Evolutionary conservation across 2,888 invertebrate species (phyloP), one percentile per base, ranked within the genome.

Genomic region (Phlogophora meticulosa): DNA sequence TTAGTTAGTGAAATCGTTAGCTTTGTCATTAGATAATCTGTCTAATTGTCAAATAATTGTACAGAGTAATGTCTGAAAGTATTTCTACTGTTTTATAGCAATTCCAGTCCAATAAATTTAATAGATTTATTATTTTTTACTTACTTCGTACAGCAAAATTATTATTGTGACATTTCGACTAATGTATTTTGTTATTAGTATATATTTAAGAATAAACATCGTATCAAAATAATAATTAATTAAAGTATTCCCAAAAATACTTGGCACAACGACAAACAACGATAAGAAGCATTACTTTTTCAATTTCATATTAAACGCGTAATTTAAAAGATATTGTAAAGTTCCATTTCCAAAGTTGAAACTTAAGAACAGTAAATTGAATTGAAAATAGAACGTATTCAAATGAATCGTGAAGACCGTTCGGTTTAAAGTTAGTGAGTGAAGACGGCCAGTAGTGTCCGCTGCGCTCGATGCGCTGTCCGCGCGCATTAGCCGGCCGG

Each of bases 391-490:
- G 83, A 76, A 71, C 52, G 60, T 49, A 62, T 72, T 72, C 34
- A 65, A 72, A 72, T 72, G 22, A 63, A 70, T 73, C 55, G 51
- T 45, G 60, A 59, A 61, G 53, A 64, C 64, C 57, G 78, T 67
- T 66, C 72, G 71, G 76, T 81, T 73, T 58, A 65, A 84, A 85
- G 82, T 86, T 80, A 36, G 71, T 58, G 68, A 78, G 79, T 55
- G 78, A 81, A 83, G 84, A 80, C 78, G 80, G 69, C 70, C 78
- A 76, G 81, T 82, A 72, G 76, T 71, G 77, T 78, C 85, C 85
- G 87, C 86, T 84, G 85, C 82, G 88, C 89, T 89, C 88, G 85
- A 87, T 85, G 83, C 62, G 56, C 70, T 79, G 86, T 85, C 85
- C 84, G 75, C 82, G 80, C 73, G 88, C 86, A 88, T 90, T 90